phyloP scores from a whole-genome alignment of 2,888 invertebrate species.

The Agrypnus murinus region DNA sequence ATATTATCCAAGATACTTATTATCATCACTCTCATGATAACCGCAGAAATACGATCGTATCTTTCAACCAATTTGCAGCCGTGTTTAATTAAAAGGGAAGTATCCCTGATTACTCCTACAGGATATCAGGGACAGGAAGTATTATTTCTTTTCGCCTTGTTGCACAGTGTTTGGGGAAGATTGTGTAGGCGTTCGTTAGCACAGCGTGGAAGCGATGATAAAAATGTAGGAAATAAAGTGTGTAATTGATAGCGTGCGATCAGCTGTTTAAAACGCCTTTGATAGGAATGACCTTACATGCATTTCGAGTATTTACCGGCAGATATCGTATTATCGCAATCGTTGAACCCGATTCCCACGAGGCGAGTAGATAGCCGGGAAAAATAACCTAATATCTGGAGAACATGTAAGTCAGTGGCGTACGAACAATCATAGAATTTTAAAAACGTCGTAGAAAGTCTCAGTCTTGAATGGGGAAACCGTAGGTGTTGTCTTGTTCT shows the following conservation, averaged over 20 bases:
- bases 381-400: constrained; percentile 47
- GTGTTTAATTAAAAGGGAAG: constrained; percentile 23
- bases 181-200: constrained; percentile 33
- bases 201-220: constrained; percentile 19
- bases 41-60: neutral
- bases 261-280: constrained; percentile 54
- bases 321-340: constrained; percentile 54
- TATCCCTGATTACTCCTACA: constrained; percentile 9
- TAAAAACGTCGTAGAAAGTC: neutral
- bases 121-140: constrained; percentile 24
- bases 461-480: too few relatives aligned
- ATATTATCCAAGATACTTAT: too few relatives aligned
- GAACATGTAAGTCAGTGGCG: constrained; percentile 44
- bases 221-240: constrained; percentile 50
- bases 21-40: too few relatives aligned
- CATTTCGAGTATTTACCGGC: constrained; percentile 54
- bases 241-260: constrained; percentile 56
- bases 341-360: constrained; percentile 57
- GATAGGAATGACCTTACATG: constrained; percentile 55
- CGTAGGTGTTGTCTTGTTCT: too few relatives aligned
- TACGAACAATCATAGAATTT: constrained; percentile 17
- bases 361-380: constrained; percentile 48
- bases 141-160: constrained; percentile 18
- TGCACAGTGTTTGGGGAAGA: constrained; percentile 19
- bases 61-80: constrained; percentile 4